Percentiles rank a stretch among this genome's conserved stretches.
Evolutionary conservation across 2,113 vertebrate genomes (phyloP).

Genomic region (Apteryx owenii): DNA sequence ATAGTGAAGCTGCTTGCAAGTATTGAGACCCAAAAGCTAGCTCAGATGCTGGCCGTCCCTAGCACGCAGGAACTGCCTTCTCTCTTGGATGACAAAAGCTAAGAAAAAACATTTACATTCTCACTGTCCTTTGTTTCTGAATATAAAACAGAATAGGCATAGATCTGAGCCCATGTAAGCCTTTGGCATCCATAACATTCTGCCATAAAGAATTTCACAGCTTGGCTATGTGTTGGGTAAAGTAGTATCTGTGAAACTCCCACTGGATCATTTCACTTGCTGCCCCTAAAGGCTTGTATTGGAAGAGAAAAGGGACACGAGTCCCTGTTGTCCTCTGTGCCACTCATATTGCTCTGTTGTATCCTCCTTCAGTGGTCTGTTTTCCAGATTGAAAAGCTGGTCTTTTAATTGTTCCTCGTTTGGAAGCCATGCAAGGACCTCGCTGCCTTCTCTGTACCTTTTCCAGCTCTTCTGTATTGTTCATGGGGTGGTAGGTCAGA

Average conservation of each 20-base stretch:
- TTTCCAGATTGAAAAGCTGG: background rate
- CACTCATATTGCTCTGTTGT: background rate
- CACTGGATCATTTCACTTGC: background rate
- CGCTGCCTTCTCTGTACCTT: background rate
- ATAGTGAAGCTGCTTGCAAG: background rate
- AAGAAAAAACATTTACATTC: background rate
- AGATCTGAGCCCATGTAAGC: background rate
- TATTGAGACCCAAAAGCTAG: background rate
- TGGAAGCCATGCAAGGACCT: background rate
- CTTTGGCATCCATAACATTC: background rate
- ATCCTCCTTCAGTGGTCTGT: background rate
- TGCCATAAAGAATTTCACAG: background rate
- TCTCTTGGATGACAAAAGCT: background rate
- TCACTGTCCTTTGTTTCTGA: background rate
- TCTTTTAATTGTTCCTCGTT: background rate
- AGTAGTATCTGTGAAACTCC: background rate
- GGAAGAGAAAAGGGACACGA: background rate
- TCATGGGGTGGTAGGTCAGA: background rate
- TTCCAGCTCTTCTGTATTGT: background rate
- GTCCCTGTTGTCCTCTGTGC: background rate
- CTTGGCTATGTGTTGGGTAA: background rate
- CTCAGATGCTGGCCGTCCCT: background rate
- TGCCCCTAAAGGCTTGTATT: background rate
- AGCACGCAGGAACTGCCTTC: background rate
- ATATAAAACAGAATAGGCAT: background rate